Evolutionary conservation across 2,113 vertebrate genomes (phyloP).

Genomic region (Paradisaea rubra): DNA sequence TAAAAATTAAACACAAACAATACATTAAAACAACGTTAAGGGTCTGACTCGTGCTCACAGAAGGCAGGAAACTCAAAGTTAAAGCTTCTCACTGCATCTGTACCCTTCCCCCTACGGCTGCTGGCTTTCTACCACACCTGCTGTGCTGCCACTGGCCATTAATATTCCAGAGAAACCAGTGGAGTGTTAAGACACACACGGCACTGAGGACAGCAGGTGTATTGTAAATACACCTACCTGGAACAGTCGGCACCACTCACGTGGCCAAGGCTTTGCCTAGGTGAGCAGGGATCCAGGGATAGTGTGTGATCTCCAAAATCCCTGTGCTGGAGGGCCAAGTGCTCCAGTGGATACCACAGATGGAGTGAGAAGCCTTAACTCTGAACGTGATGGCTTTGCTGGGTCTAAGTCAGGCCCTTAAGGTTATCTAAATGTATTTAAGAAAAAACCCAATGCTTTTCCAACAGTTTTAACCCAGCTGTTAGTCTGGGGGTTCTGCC

Average conservation of each 20-base stretch:
- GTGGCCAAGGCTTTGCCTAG: neutral
- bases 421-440: neutral
- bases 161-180: neutral
- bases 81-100: constrained; percentile 24
- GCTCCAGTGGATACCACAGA: neutral
- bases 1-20: constrained; percentile 79
- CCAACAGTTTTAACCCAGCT: neutral
- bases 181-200: neutral
- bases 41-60: constrained; percentile 7
- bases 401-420: constrained; percentile 3
- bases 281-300: neutral
- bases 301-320: neutral
- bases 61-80: constrained; percentile 10
- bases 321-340: neutral
- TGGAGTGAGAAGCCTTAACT: constrained; percentile 31
- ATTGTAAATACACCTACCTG: neutral
- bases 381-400: neutral
- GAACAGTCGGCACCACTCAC: neutral
- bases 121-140: neutral
- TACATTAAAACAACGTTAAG: constrained; percentile 67
- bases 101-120: neutral
- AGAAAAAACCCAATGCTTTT: neutral
- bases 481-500: neutral
- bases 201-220: neutral
- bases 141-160: neutral